Percentiles rank a stretch among this genome's conserved stretches.
phyloP scores from a whole-genome alignment of 2,113 vertebrate species.

The Rhea pennata region DNA sequence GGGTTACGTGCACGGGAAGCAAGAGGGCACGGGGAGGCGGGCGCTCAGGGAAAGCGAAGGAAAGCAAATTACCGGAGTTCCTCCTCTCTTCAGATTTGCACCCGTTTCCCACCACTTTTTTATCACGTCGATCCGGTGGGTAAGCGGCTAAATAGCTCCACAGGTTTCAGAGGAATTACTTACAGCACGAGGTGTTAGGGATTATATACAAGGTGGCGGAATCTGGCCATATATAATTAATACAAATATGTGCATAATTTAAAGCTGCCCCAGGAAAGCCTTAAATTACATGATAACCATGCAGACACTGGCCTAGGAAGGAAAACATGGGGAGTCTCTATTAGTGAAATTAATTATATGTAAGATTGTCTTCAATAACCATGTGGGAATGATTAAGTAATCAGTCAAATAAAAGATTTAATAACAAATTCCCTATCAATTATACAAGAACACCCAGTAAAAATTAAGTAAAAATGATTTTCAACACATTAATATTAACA shows the following conservation, averaged over 20 bases:
- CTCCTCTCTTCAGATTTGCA: not conserved
- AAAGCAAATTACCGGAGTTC: not conserved
- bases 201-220: not conserved
- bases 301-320: constrained; percentile 60
- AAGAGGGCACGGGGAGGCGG: not conserved
- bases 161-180: not conserved
- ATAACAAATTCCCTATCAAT: constrained; percentile 72
- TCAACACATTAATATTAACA: constrained; percentile 33
- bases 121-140: fast-evolving
- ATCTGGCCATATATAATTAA: constrained; percentile 62
- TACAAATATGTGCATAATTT: constrained; percentile 74
- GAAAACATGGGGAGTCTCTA: constrained; percentile 70
- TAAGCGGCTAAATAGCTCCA: not conserved
- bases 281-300: constrained; percentile 73
- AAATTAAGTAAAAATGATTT: constrained; percentile 66
- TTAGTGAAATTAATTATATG: constrained; percentile 75
- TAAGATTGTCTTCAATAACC: constrained; percentile 73
- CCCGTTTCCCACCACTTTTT: not conserved
- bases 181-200: not conserved
- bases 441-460: constrained; percentile 68
- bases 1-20: not conserved
- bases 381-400: constrained; percentile 74
- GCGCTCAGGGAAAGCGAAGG: not conserved
- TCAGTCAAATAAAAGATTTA: constrained; percentile 74
- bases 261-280: constrained; percentile 68